Percentiles rank a stretch among this genome's conserved stretches.
phyloP scores from a whole-genome alignment of 2,888 invertebrate genomes.

The Mechanitis mazaeus region DNA sequence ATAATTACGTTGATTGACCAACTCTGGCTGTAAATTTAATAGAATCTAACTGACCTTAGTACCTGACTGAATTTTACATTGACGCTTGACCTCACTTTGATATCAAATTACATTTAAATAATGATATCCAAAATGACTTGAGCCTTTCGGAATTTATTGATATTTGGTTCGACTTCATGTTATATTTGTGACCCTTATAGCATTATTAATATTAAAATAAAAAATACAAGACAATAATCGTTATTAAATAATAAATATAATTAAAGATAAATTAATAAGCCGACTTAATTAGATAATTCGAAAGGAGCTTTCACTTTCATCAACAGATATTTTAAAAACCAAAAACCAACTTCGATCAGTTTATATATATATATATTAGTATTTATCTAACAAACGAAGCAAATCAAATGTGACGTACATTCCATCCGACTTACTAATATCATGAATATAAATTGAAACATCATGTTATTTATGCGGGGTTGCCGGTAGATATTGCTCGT shows the following conservation, averaged over 20 bases:
- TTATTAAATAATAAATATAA: no score
- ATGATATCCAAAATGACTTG: neutral
- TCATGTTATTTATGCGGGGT: conserved; percentile 70
- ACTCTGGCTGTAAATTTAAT: neutral
- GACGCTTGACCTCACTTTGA: neutral
- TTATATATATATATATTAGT: conserved; percentile 14
- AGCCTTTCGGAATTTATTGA: neutral
- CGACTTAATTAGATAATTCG: no score
- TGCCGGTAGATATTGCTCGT: conserved; percentile 62
- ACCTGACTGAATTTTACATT: neutral
- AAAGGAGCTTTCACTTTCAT: no score
- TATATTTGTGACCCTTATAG: no score
- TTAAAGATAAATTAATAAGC: no score
- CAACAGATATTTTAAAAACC: no score
- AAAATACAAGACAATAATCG: no score
- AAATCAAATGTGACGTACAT: conserved; percentile 70
- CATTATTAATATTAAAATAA: no score
- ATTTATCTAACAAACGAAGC: conserved; percentile 68
- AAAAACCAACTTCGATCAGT: no score
- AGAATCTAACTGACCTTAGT: neutral
- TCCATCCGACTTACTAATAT: conserved; percentile 63
- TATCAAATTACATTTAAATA: conserved; percentile 3
- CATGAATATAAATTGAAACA: conserved; percentile 76
- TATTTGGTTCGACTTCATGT: neutral
- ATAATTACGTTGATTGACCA: no score